phyloP scores from a whole-genome alignment of 2,113 vertebrate species.

The Trematocara macrostoma region DNA sequence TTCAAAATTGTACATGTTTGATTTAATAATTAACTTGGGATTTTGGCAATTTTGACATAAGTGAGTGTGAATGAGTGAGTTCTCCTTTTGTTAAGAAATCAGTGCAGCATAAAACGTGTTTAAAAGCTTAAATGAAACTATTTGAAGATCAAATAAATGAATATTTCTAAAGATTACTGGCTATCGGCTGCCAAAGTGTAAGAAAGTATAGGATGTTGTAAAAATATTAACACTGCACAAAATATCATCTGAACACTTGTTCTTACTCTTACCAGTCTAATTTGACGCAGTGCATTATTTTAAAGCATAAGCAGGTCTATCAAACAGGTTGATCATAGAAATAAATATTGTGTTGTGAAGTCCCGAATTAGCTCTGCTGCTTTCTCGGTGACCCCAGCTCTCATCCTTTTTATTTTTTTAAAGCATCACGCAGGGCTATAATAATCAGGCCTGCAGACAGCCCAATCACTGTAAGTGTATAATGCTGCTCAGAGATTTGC shows the following conservation, averaged over 20 bases:
- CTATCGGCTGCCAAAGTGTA: background rate
- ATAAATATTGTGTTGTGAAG: background rate
- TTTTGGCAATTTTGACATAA: background rate
- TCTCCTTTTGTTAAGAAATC: background rate
- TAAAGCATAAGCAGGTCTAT: background rate
- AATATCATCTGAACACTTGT: background rate
- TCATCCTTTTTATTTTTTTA: background rate
- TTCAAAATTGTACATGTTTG: background rate
- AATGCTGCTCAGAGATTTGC: constrained; percentile 75
- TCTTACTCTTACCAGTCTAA: background rate
- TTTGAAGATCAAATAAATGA: background rate
- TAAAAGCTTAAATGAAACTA: background rate
- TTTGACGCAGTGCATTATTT: background rate
- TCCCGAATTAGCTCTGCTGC: background rate
- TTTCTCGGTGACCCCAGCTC: background rate
- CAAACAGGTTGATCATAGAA: background rate
- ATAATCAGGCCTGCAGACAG: constrained; percentile 28
- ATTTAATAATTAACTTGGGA: background rate
- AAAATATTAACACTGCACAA: background rate
- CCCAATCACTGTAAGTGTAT: constrained; percentile 67
- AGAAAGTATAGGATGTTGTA: background rate
- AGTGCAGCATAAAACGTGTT: background rate
- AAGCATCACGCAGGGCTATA: constrained; percentile 12
- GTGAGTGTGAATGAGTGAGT: background rate
- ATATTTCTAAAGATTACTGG: background rate